These are phyloP conservation scores for Botia kubotai DNA, from an alignment of 2,797 vertebrate genomes.

Conservation along the genomic window DNA sequence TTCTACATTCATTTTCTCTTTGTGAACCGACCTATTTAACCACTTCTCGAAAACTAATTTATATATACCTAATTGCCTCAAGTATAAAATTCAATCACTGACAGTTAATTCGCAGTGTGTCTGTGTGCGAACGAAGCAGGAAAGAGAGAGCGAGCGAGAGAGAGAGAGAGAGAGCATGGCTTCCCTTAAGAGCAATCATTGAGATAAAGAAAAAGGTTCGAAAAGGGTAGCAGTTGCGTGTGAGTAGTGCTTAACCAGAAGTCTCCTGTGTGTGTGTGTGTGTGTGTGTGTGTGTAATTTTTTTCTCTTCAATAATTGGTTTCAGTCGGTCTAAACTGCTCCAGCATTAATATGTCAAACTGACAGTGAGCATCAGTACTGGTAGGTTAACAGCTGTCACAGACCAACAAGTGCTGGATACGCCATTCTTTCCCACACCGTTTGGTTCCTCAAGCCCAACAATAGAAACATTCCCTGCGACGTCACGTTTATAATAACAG, in stretches of 20 bases:
- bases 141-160: neutral
- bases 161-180: neutral
- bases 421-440: neutral
- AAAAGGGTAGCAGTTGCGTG: constrained; percentile 8
- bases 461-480: neutral
- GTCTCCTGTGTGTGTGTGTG: constrained; percentile 11
- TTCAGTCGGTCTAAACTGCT: constrained; percentile 32
- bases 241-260: constrained; percentile 20
- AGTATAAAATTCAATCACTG: constrained; percentile 47
- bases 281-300: neutral
- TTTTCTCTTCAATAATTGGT: constrained; percentile 25
- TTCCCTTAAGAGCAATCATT: constrained; percentile 31
- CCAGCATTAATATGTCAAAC: constrained; percentile 45
- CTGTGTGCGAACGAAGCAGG: neutral
- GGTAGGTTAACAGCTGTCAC: constrained; percentile 21
- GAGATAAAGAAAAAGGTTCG: constrained; percentile 31
- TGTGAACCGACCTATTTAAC: constrained; percentile 37
- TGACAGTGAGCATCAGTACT: constrained; percentile 22
- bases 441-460: neutral
- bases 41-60: constrained; percentile 45
- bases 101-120: constrained; percentile 21
- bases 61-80: constrained; percentile 42
- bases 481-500: neutral
- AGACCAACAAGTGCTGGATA: constrained; percentile 6
- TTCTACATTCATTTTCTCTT: constrained; percentile 35